phyloP scores from a whole-genome alignment of 2,888 invertebrate species.

The Pristionchus mayeri region DNA sequence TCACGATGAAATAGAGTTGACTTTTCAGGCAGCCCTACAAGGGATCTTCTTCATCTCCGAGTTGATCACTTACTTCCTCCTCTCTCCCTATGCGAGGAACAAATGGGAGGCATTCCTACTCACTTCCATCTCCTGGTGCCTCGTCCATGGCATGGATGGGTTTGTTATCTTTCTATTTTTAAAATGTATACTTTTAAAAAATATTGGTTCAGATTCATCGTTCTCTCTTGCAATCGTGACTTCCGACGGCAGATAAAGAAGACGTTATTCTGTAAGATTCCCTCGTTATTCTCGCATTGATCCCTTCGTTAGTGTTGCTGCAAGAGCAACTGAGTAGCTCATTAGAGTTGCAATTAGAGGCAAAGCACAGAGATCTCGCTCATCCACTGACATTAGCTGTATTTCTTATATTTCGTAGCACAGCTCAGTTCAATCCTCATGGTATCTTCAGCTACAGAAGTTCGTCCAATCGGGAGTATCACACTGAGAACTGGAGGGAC shows the following conservation, averaged over 20 bases:
- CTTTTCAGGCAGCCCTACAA: conserved; percentile 51
- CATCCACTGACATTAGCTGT: not conserved
- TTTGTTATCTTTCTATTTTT: conserved; percentile 11
- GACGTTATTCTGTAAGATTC: conserved; percentile 8
- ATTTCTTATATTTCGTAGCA: not conserved
- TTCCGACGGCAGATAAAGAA: conserved; percentile 38
- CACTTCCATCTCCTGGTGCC: conserved; percentile 56
- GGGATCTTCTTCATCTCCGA: conserved; percentile 57
- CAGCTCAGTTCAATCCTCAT: not conserved
- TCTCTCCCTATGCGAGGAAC: conserved; percentile 49
- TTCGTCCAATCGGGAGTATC: not conserved
- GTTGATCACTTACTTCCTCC: conserved; percentile 57
- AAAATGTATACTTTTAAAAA: not conserved
- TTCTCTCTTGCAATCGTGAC: conserved; percentile 34
- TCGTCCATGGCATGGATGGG: conserved; percentile 57
- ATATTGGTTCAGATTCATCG: conserved; percentile 28
- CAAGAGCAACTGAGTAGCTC: too few relatives aligned
- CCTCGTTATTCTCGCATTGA: not conserved
- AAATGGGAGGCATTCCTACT: conserved; percentile 53
- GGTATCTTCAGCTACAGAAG: not conserved
- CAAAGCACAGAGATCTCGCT: too few relatives aligned
- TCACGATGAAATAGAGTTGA: too few relatives aligned
- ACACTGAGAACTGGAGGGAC: not conserved
- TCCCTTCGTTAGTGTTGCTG: too few relatives aligned
- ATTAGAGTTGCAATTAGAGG: not conserved